Evolutionary conservation across 2,797 vertebrate species (phyloP).

Genomic region (Cossypha caffra): DNA sequence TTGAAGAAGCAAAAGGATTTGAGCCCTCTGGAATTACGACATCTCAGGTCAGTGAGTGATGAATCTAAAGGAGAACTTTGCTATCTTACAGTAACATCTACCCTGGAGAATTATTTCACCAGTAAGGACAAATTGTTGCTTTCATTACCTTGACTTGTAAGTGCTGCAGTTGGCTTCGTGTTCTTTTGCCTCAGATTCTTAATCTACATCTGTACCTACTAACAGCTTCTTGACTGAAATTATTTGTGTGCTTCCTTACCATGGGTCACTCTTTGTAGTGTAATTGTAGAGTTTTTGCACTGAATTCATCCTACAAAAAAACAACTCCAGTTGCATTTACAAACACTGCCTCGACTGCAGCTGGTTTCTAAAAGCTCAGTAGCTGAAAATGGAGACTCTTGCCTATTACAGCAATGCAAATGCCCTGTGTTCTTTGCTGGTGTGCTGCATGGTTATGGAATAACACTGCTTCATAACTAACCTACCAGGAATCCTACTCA

Average conservation of each 20-base stretch:
- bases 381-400: background rate
- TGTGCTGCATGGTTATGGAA: background rate
- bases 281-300: background rate
- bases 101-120: background rate
- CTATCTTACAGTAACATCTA: background rate
- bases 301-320: background rate
- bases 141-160: background rate
- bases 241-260: background rate
- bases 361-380: background rate
- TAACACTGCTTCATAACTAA: background rate
- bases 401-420: background rate
- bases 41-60: slow-evolving; percentile 65
- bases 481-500: background rate
- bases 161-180: background rate
- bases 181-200: background rate
- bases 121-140: background rate
- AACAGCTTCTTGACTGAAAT: background rate
- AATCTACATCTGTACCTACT: background rate
- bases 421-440: background rate
- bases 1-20: slow-evolving; percentile 92
- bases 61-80: background rate
- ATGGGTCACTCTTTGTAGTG: background rate
- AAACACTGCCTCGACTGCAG: background rate
- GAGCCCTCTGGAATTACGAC: slow-evolving; percentile 74
- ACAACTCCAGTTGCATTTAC: background rate